Percentiles rank a stretch among this genome's conserved stretches.
These are phyloP conservation scores for Pseudachorutes palmiensis DNA, from an alignment of 1,140 invertebrate genomes.

Conservation along the genomic window DNA sequence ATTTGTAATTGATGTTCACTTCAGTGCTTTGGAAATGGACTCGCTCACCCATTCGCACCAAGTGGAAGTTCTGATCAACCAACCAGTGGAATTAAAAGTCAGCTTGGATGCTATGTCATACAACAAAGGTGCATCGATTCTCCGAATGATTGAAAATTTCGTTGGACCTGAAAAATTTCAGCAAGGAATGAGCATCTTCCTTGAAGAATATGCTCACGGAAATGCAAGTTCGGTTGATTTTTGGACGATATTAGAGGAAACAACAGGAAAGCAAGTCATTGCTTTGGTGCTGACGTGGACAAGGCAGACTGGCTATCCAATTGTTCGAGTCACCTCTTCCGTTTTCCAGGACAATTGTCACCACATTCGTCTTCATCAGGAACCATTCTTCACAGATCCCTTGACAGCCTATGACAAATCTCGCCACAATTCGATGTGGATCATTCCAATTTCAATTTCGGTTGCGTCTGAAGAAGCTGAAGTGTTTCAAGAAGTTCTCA, in stretches of 20 bases:
- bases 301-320: slow-evolving; percentile 51
- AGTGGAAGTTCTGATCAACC: slow-evolving; percentile 46
- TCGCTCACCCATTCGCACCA: slow-evolving; percentile 51
- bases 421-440: slow-evolving; percentile 12
- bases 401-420: background rate
- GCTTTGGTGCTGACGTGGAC: slow-evolving; percentile 51
- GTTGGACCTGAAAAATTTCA: slow-evolving; percentile 55
- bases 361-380: slow-evolving; percentile 17
- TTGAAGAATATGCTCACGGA: slow-evolving; percentile 45
- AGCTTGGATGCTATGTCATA: slow-evolving; percentile 51
- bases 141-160: slow-evolving; percentile 64
- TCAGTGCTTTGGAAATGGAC: slow-evolving; percentile 48
- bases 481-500: slow-evolving; percentile 16
- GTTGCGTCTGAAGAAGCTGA: slow-evolving; percentile 10
- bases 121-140: slow-evolving; percentile 57
- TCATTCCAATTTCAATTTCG: slow-evolving; percentile 12
- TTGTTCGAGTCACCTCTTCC: slow-evolving; percentile 39
- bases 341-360: slow-evolving; percentile 13
- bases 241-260: slow-evolving; percentile 39
- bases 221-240: slow-evolving; percentile 47
- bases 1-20: slow-evolving; percentile 45
- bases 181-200: slow-evolving; percentile 52
- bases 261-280: slow-evolving; percentile 25
- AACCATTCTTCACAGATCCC: slow-evolving; percentile 12
- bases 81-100: slow-evolving; percentile 50